phyloP scores from a whole-genome alignment of 2,113 vertebrate genomes.

The Cinclus cinclus region DNA sequence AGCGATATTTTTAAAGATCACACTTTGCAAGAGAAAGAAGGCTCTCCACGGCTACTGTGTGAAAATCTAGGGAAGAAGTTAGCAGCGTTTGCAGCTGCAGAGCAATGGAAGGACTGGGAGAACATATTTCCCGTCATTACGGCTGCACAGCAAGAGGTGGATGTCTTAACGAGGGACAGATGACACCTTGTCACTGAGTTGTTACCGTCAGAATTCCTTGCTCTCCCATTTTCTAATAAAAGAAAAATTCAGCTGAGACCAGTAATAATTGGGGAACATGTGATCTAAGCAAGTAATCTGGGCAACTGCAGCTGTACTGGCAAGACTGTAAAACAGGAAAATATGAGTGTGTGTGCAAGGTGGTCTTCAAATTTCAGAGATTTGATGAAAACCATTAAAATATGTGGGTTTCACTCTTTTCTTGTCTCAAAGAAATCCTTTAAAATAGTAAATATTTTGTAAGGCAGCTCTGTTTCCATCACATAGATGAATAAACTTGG shows the following conservation, averaged over 20 bases:
- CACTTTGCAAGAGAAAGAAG: neutral
- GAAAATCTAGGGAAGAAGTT: neutral
- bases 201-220: neutral
- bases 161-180: neutral
- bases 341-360: neutral
- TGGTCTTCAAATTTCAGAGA: neutral
- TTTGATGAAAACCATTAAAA: neutral
- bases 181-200: neutral
- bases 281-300: neutral
- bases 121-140: neutral
- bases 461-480: neutral
- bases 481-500: neutral
- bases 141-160: neutral
- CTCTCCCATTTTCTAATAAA: neutral
- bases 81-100: neutral
- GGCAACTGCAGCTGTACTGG: accelerated
- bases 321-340: neutral
- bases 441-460: neutral
- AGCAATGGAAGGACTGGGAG: neutral
- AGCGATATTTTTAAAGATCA: neutral
- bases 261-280: neutral
- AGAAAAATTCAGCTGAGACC: neutral
- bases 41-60: accelerated
- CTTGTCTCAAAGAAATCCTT: neutral
- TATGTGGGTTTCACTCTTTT: accelerated